Evolutionary conservation across 2,888 invertebrate genomes (phyloP).

Genomic region (Bembecia ichneumoniformis): DNA sequence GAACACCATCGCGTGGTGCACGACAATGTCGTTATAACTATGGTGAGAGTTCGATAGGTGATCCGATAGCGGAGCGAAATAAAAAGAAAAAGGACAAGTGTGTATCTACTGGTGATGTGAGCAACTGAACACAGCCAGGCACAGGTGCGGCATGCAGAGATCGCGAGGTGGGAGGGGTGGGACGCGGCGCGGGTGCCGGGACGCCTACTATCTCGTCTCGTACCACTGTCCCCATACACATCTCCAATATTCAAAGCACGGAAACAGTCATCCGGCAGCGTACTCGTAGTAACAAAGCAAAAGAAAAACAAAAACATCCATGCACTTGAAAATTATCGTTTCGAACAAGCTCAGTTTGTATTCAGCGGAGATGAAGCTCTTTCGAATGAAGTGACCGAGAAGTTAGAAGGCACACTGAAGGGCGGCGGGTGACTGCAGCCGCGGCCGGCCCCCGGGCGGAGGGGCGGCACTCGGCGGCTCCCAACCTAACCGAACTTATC

Average conservation of each 20-base stretch:
- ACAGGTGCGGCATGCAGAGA: slow-evolving; percentile 64
- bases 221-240: slow-evolving; percentile 41
- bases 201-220: slow-evolving; percentile 36
- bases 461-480: slow-evolving; percentile 26
- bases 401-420: slow-evolving; percentile 28
- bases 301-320: slow-evolving; percentile 68
- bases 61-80: slow-evolving; percentile 67
- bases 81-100: slow-evolving; percentile 60
- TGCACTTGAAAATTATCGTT: slow-evolving; percentile 45
- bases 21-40: slow-evolving; percentile 67
- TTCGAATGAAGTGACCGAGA: slow-evolving; percentile 36
- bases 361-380: slow-evolving; percentile 39
- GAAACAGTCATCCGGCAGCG: slow-evolving; percentile 52
- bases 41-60: slow-evolving; percentile 56
- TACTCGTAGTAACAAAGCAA: slow-evolving; percentile 68
- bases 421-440: slow-evolving; percentile 30
- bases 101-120: slow-evolving; percentile 71
- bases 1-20: slow-evolving; percentile 69
- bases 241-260: slow-evolving; percentile 42
- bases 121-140: slow-evolving; percentile 73
- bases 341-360: slow-evolving; percentile 49
- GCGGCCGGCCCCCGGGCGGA: slow-evolving; percentile 16
- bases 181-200: slow-evolving; percentile 34
- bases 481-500: slow-evolving; percentile 31
- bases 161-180: slow-evolving; percentile 63